phyloP scores from a whole-genome alignment of 2,888 invertebrate species.

The Nezara viridula region DNA sequence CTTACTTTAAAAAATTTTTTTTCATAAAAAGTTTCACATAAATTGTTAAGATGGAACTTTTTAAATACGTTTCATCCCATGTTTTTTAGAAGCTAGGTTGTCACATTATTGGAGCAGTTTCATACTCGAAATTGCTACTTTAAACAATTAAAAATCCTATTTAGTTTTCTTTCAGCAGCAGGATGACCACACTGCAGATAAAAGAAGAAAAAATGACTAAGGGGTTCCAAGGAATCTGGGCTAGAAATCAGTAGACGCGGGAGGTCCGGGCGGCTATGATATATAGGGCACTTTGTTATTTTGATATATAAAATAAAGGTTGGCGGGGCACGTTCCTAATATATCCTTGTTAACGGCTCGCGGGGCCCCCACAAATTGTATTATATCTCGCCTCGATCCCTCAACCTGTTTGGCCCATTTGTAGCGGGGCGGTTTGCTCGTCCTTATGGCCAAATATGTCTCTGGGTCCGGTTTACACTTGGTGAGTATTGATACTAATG shows the following conservation, averaged over 20 bases:
- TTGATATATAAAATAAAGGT: slow-evolving; percentile 54
- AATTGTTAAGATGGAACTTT: too few species aligned
- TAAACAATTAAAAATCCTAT: neutral
- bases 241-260: slow-evolving; percentile 2
- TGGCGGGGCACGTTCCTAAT: slow-evolving; percentile 54
- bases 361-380: slow-evolving; percentile 51
- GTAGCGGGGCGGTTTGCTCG: neutral
- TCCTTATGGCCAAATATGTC: neutral
- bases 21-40: too few species aligned
- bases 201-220: neutral
- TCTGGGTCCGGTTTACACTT: neutral
- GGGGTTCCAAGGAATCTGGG: neutral
- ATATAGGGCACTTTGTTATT: slow-evolving; percentile 51
- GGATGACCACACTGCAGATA: neutral
- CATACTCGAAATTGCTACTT: too few species aligned
- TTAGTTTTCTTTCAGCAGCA: neutral
- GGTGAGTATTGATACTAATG: neutral
- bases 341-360: slow-evolving; percentile 55
- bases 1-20: too few species aligned
- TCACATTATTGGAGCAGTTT: too few species aligned
- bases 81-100: too few species aligned
- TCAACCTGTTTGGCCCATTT: slow-evolving; percentile 38
- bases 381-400: slow-evolving; percentile 45
- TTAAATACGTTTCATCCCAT: too few species aligned
- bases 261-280: neutral